phyloP scores from a whole-genome alignment of 2,888 invertebrate genomes.

The Monoplex corrugatus region DNA sequence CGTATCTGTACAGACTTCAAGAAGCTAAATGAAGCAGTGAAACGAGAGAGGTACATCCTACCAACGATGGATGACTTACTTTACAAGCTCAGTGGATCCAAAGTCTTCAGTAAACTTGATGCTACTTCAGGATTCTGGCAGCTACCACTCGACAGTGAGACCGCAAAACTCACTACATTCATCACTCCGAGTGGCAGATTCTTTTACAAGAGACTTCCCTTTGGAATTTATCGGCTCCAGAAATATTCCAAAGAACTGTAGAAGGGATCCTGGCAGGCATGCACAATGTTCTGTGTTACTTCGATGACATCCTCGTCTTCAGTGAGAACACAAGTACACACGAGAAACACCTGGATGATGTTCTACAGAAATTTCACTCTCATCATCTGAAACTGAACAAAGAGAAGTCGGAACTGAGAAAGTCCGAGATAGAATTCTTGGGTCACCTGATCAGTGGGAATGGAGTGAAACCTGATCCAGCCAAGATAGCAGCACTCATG shows the following conservation, averaged over 20 bases:
- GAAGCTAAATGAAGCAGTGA: neutral
- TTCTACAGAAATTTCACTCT: neutral
- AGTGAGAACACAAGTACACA: neutral
- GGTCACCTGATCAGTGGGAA: neutral
- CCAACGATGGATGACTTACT: neutral
- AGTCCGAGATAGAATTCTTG: neutral
- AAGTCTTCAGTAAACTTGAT: neutral
- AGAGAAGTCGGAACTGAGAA: neutral
- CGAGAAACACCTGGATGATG: neutral
- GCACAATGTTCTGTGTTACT: neutral
- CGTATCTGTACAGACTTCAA: neutral
- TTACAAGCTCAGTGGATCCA: neutral
- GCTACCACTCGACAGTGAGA: neutral
- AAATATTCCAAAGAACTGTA: constrained; percentile 32
- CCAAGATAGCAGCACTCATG: neutral
- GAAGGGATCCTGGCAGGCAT: neutral
- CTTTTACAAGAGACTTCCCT: neutral
- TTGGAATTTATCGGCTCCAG: constrained; percentile 28
- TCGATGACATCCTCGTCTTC: constrained; percentile 46
- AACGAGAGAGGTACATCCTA: neutral
- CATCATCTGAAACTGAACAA: neutral
- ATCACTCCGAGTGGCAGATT: constrained; percentile 26
- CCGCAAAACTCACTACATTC: constrained; percentile 35
- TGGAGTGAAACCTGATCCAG: neutral
- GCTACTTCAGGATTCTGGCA: constrained; percentile 1